Base-by-base conservation (phyloP, 2,797 vertebrate species). In the Neopelma chrysocephalum region DNA sequence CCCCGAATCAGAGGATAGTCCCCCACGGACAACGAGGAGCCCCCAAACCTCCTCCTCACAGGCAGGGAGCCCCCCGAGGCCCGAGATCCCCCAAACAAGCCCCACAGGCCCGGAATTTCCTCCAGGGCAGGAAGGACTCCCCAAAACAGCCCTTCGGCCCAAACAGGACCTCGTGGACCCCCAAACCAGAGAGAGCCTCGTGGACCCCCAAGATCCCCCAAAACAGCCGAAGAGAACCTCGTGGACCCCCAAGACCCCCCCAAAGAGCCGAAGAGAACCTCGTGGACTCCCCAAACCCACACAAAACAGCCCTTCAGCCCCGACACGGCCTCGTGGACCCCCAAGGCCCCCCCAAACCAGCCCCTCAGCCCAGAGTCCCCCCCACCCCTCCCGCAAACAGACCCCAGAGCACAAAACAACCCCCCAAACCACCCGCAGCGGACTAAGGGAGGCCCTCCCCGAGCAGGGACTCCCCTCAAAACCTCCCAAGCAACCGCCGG, bases 21-120 rank as follows among this genome's bases (percentile, higher is more conserved):
- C 26, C 4, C 3, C 27, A 36, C 1, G 26, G 14, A 4, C 8
- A 19, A 7, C 1, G 1, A 56, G 31, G 15, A 11, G 15, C 22
- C 34, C 64, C 40, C 12, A 43, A 3, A 15, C 1, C 31, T 19
- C 12, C 48, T 68, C 48, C 48, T 42, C 13, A 31, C 31, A 40
- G n/a, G 12, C 6, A 36, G 4, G 25, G 14, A 42, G 19, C 11
- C 9, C n/a, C 22, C 19, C n/a, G 10, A 4, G 18, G 12, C 17
- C 47, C 2, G 0, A 4, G 4, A 6, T 4, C 32, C 56, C 16
- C 54, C 40, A 43, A 2, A 68, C 8, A 7, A 58, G 29, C n/a
- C 11, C 22, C 69, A 25, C 5, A 17, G 32, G 12, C 15, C 42
- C 10, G 22, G 32, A 53, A 64, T 34, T 14, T 16, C 43, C 23